Evolutionary conservation across 2,113 vertebrate genomes (phyloP), one percentile per base, ranked within the genome.

Genomic region (Neodontobutis hainanensis): DNA sequence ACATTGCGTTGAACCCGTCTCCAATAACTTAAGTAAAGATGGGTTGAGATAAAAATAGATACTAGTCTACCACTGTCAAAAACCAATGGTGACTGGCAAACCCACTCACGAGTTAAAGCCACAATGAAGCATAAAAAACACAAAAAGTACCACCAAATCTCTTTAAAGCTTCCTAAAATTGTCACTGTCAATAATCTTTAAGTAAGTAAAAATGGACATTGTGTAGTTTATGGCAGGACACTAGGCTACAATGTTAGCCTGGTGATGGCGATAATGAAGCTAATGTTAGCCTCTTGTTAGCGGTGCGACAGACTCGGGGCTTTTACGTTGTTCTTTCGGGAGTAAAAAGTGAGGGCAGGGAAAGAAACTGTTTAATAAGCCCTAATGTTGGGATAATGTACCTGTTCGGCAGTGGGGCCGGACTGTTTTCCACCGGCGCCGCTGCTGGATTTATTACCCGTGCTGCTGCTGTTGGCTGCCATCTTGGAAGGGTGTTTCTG

Each of bases 381-480:
- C 3, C 44, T 0, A 2, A 4, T 5, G 0, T 5, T 38, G 9
- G 40, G 9, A 34, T 0, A 0, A 0, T 0, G 35, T 91, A 93
- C 92, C 92, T 93, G 92, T 44, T 93, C 92, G 27, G 92, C 89
- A 0, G 92, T 88, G 0, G 83, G 90, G 0, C 80, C 76, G 51
- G 91, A 70, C 76, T 76, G 92, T 82, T 93, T 93, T 7, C 85
- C 90, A 0, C 82, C 85, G 40, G 63, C 2, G 58, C 51, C 78
- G 60, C 19, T 78, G 74, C 65, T 81, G 11, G 86, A 45, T 84
- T 93, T 93, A 75, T 57, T 84, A 57, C 56, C 88, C 89, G 90
- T 90, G 90, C 83, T 90, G 87, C 85, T 87, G 68, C 91, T 87
- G 91, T 89, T 93, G 82, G 92, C 88, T 87, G 92, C 91, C 92